Evolutionary conservation across 2,888 invertebrate species (phyloP).

Genomic region (Lepeophtheirus nordmannii): DNA sequence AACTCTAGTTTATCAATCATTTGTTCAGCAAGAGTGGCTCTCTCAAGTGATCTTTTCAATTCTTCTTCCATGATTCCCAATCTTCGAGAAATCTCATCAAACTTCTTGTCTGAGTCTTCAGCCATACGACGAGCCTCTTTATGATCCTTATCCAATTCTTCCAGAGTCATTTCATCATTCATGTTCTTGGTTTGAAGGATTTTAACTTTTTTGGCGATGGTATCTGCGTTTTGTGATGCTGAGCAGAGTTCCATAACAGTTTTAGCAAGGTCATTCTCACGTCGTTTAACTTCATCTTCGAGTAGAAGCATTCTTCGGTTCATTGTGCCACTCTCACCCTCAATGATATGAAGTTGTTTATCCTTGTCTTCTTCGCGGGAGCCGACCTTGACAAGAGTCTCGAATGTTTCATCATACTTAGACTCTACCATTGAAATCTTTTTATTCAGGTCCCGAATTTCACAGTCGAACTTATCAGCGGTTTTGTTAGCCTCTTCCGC

Average conservation of each 20-base stretch:
- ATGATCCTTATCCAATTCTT: slow-evolving; percentile 12
- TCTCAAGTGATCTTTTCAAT: slow-evolving; percentile 4
- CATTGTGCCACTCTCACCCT: slow-evolving; percentile 10
- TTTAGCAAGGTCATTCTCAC: neutral
- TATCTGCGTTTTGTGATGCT: slow-evolving; percentile 4
- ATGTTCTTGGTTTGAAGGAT: slow-evolving; percentile 11
- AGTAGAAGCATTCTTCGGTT: slow-evolving; percentile 5
- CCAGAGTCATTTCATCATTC: slow-evolving; percentile 13
- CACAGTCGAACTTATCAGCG: slow-evolving; percentile 8
- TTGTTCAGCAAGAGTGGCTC: slow-evolving; percentile 3
- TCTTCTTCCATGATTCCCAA: slow-evolving; percentile 7
- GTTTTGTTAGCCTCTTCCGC: slow-evolving; percentile 14
- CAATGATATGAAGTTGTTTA: slow-evolving; percentile 6
- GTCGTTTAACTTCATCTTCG: neutral
- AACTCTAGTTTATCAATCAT: neutral
- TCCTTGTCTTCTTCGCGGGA: slow-evolving; percentile 1
- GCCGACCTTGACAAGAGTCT: slow-evolving; percentile 15
- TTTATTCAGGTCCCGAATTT: slow-evolving; percentile 17
- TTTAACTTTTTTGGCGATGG: slow-evolving; percentile 6
- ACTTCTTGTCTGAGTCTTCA: slow-evolving; percentile 11
- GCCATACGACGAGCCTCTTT: slow-evolving; percentile 2
- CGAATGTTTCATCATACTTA: slow-evolving; percentile 19
- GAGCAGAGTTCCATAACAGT: slow-evolving; percentile 6
- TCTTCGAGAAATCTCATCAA: slow-evolving; percentile 15
- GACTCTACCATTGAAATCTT: slow-evolving; percentile 16